Evolutionary conservation across 53 echinoderm and acorn worm species (phyloP).

Genomic region (Crossaster papposus): DNA sequence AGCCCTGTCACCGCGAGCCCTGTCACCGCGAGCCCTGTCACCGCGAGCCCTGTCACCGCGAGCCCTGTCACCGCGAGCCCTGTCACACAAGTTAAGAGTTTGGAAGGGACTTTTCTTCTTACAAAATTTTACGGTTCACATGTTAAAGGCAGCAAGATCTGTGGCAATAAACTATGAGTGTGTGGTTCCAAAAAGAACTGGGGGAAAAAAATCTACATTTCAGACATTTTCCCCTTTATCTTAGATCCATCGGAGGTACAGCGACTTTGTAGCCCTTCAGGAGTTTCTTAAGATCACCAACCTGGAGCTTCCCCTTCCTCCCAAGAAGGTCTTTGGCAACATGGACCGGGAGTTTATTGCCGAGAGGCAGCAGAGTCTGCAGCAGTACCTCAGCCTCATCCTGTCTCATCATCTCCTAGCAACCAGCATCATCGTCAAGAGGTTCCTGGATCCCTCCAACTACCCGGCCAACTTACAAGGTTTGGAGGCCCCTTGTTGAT

Average conservation of each 20-base stretch:
- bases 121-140: too few relatives aligned
- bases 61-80: too few relatives aligned
- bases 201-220: neutral
- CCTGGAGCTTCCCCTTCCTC: constrained; percentile 90
- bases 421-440: constrained; percentile 75
- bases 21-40: too few relatives aligned
- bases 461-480: constrained; percentile 84
- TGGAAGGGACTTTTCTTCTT: too few relatives aligned
- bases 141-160: too few relatives aligned
- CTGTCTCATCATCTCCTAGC: constrained; percentile 83
- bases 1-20: too few relatives aligned
- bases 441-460: constrained; percentile 84
- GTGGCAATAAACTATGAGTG: too few relatives aligned
- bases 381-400: constrained; percentile 80
- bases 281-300: constrained; percentile 78
- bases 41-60: too few relatives aligned
- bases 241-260: constrained; percentile 94
- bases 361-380: constrained; percentile 89
- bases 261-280: constrained; percentile 87
- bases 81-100: too few relatives aligned
- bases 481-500: neutral
- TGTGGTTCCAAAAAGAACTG: too few relatives aligned
- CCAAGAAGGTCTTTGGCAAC: constrained; percentile 97
- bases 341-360: constrained; percentile 98
- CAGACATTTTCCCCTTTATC: neutral